phyloP scores from a whole-genome alignment of 2,113 vertebrate species.

The Phaethon lepturus region DNA sequence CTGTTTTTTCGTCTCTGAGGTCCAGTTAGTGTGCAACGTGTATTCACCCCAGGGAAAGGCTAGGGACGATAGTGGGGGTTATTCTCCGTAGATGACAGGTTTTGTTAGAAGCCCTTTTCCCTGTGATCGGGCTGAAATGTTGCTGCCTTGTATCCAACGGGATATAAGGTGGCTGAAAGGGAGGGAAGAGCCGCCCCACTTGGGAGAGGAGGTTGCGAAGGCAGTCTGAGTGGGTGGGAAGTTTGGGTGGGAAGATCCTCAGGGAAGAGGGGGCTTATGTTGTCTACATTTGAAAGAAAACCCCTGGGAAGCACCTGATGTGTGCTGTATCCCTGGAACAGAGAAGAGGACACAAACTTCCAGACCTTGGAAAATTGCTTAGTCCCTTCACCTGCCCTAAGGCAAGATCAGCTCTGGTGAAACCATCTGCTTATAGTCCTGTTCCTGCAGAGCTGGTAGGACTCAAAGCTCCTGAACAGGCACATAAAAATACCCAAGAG shows the following conservation, averaged over 20 bases:
- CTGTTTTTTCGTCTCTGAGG: not conserved
- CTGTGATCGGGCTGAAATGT: not conserved
- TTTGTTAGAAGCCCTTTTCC: not conserved
- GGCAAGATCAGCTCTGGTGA: not conserved
- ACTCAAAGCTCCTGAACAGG: not conserved
- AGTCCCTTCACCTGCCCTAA: not conserved
- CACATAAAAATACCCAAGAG: not conserved
- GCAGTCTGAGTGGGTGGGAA: not conserved
- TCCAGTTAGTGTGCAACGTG: not conserved
- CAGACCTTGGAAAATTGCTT: not conserved
- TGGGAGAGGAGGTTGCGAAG: not conserved
- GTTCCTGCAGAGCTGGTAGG: not conserved
- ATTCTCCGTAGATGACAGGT: not conserved
- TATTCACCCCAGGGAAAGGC: not conserved
- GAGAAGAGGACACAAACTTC: not conserved
- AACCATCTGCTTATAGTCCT: not conserved
- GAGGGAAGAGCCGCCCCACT: not conserved
- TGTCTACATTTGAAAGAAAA: not conserved
- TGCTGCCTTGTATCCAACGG: not conserved
- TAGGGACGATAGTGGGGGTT: not conserved
- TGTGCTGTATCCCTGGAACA: not conserved
- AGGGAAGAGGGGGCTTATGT: not conserved
- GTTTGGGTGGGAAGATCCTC: not conserved
- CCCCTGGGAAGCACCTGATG: not conserved
- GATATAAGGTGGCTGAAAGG: no score